Evolutionary conservation across 1,140 invertebrate genomes (phyloP), one percentile per base, ranked within the genome.

Genomic region (Sinella curviseta): DNA sequence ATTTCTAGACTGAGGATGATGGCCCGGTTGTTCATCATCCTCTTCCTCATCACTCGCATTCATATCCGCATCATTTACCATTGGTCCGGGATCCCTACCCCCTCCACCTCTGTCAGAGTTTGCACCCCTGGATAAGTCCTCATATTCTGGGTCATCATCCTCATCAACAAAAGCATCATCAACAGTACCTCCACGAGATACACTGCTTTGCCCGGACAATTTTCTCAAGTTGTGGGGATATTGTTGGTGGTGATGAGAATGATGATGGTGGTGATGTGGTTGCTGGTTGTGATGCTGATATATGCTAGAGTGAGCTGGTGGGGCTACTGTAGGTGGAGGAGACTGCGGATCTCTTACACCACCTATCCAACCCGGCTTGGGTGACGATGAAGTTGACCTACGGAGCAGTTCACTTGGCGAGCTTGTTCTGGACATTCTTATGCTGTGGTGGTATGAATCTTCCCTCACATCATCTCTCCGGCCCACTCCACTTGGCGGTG

Each of bases 261-360:
- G 82, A 74, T 82, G 81, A 34, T 84, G 77, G 36, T 81, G 82
- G 30, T 55, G 76, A 74, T 81, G 73, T 26, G 81, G 24, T 74
- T 30, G 60, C 79, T 70, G 12, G 87, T 89, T 89, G 90, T 90
- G 84, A 90, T 90, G 85, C 88, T 90, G 34, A 89, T 89, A 24
- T 88, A 88, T 81, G n/a, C 31, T 30, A 80, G 87, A 85, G 76
- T 83, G 85, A 31, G 65, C 33, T 85, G 80, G 77, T 83, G 84
- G 79, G 34, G 76, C 74, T 34, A 60, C 75, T 20, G 81, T 55
- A 17, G 76, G 79, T n/a, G 78, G 78, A 48, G 78, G 78, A 26
- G 79, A 74, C 80, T 48, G 26, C 74, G 80, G 4, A 80, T 60
- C 20, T 79, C 39, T 36, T 20, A 1, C 17, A n/a, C 33, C 35